These are phyloP conservation scores for Buceros bicornis DNA, from an alignment of 2,797 vertebrate species.

Conservation along the genomic window DNA sequence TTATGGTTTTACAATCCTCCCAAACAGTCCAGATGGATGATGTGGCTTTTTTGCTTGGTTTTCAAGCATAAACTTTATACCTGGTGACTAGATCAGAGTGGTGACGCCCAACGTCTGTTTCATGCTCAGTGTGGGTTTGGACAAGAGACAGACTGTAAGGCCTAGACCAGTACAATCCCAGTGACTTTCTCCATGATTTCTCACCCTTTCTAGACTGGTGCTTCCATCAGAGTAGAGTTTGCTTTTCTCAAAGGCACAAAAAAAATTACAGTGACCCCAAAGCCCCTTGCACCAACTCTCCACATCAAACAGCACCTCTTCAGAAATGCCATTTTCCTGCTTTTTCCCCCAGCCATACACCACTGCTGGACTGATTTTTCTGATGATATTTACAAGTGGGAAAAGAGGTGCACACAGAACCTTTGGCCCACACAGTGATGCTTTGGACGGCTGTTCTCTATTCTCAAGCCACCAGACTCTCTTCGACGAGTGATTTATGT, in stretches of 20 bases:
- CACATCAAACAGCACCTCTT: neutral
- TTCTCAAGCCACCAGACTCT: conserved; percentile 18
- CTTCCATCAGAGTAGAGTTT: neutral
- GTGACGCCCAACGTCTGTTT: neutral
- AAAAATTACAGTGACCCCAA: neutral
- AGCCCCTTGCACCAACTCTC: neutral
- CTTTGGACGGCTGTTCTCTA: neutral
- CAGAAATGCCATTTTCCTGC: neutral
- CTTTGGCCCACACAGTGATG: neutral
- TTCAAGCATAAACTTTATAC: neutral
- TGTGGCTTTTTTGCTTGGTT: neutral
- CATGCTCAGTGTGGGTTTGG: neutral
- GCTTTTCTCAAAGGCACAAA: neutral
- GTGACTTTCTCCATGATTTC: neutral
- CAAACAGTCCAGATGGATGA: neutral
- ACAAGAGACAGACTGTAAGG: neutral
- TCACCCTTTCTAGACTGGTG: neutral
- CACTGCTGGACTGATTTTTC: neutral
- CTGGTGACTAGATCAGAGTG: neutral
- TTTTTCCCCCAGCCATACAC: neutral
- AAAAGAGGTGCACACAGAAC: neutral
- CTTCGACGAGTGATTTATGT: neutral
- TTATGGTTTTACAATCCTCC: neutral
- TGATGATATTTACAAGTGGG: neutral
- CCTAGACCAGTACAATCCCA: neutral